phyloP scores from a whole-genome alignment of 2,797 vertebrate species.

The Clarias fuscus region DNA sequence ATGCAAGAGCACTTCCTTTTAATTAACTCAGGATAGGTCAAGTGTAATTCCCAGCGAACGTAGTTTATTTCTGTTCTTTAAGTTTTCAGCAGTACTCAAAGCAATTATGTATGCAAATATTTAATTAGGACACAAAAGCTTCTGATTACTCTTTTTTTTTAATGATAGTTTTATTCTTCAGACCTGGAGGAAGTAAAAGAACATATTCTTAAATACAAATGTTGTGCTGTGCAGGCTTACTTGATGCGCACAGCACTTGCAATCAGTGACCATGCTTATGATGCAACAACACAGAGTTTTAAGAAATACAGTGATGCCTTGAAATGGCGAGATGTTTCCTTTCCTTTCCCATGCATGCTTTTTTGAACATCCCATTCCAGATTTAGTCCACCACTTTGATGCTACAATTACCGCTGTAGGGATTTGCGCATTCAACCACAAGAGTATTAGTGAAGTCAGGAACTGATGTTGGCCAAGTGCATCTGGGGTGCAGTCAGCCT shows the following conservation, averaged over 20 bases:
- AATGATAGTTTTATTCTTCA: not conserved
- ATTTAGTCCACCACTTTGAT: not conserved
- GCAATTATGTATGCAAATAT: not conserved
- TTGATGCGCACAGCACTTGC: constrained; percentile 1
- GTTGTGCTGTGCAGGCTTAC: not conserved
- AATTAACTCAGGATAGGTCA: not conserved
- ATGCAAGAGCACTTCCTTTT: not conserved
- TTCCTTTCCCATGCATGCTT: not conserved
- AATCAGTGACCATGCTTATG: constrained; percentile 12
- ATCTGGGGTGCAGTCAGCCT: not conserved
- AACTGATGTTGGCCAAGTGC: not conserved
- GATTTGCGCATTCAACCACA: not conserved
- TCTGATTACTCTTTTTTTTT: not conserved
- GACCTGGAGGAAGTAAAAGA: constrained; percentile 8
- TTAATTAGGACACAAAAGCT: not conserved
- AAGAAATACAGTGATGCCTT: constrained; percentile 10
- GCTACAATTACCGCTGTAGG: not conserved
- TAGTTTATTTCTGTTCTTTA: not conserved
- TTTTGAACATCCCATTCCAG: not conserved
- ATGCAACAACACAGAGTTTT: constrained; percentile 6
- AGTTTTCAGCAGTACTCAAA: not conserved
- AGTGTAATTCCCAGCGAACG: not conserved
- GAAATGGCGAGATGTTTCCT: not conserved
- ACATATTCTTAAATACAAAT: constrained; percentile 16
- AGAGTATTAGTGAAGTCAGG: not conserved